phyloP scores from a whole-genome alignment of 92 coral and sea anemone species.

The Pocillopora grandis region DNA sequence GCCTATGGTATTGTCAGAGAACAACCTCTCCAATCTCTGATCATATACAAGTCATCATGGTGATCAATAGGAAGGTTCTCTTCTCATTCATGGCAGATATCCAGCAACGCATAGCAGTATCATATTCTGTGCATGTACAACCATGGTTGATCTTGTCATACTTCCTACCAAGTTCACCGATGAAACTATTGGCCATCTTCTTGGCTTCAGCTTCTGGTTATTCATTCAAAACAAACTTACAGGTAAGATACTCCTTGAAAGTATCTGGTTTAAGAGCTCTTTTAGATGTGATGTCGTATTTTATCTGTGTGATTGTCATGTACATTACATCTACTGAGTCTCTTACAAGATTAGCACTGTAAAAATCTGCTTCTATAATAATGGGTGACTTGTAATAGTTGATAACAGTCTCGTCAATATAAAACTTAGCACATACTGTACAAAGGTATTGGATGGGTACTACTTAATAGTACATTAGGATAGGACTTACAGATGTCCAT shows the following conservation, averaged over 20 bases:
- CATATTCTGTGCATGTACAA: conserved; percentile 38
- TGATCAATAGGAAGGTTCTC: conserved; percentile 17
- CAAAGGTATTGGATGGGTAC: too few relatives aligned
- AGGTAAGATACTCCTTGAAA: background rate
- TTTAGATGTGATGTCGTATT: conserved; percentile 7
- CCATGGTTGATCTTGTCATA: conserved; percentile 40
- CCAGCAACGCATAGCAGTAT: conserved; percentile 29
- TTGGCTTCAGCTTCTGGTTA: conserved; percentile 21
- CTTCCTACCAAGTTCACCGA: conserved; percentile 30
- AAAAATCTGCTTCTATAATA: conserved; percentile 42
- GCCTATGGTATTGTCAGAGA: conserved; percentile 21
- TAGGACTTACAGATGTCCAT: conserved; percentile 43
- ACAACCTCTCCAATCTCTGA: conserved; percentile 24
- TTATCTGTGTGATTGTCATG: conserved; percentile 17
- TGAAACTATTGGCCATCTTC: conserved; percentile 29
- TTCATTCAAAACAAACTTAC: too few relatives aligned
- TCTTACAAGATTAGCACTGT: too few relatives aligned
- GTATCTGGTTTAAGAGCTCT: conserved; percentile 46
- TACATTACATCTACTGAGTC: background rate
- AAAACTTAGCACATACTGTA: background rate
- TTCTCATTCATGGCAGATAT: background rate
- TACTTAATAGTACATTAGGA: conserved; percentile 1
- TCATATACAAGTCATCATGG: background rate
- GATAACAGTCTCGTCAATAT: conserved; percentile 17
- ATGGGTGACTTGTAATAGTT: background rate